Conservation (phyloP, 2,888 invertebrate genomes). For the Drosophila anomelani region DNA sequence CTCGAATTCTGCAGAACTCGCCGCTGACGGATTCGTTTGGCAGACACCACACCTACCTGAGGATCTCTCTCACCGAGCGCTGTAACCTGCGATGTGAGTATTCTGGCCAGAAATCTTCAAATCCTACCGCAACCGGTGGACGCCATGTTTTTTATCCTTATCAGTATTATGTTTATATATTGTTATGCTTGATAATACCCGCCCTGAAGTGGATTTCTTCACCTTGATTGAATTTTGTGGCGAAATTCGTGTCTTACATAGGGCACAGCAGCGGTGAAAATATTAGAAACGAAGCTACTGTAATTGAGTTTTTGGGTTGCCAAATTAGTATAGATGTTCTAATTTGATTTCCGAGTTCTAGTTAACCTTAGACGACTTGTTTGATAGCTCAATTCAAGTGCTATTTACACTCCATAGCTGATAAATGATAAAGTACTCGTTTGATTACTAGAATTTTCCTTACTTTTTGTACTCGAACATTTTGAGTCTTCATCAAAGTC, state of each 20-base stretch:
- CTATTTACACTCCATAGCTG: constrained; percentile 2
- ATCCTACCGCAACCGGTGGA: constrained; percentile 14
- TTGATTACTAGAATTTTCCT: constrained; percentile 14
- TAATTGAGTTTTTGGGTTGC: not conserved
- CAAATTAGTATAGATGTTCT: constrained; percentile 22
- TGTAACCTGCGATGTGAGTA: constrained; percentile 98
- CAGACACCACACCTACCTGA: constrained; percentile 94
- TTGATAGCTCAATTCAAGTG: constrained; percentile 12
- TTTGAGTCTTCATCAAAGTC: not conserved
- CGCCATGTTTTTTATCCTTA: constrained; percentile 26
- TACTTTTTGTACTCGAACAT: not conserved
- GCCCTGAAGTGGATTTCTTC: constrained; percentile 22
- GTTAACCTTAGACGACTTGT: not conserved
- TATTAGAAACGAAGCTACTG: constrained; percentile 1
- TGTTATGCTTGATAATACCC: constrained; percentile 20
- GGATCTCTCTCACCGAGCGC: constrained; percentile 97
- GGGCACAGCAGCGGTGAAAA: constrained; percentile 27
- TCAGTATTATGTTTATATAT: constrained; percentile 24
- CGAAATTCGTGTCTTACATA: constrained; percentile 41
- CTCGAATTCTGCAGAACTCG: constrained; percentile 29
- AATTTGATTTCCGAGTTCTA: constrained; percentile 16
- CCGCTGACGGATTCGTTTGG: constrained; percentile 93
- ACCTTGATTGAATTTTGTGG: constrained; percentile 42
- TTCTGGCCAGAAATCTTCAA: not conserved
- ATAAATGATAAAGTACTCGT: constrained; percentile 12